A percentile compares a stretch with the other conserved stretches of the same genome.
These are phyloP conservation scores for Argyra leucocephala DNA, from an alignment of 2,888 invertebrate genomes.

Conservation along the genomic window DNA sequence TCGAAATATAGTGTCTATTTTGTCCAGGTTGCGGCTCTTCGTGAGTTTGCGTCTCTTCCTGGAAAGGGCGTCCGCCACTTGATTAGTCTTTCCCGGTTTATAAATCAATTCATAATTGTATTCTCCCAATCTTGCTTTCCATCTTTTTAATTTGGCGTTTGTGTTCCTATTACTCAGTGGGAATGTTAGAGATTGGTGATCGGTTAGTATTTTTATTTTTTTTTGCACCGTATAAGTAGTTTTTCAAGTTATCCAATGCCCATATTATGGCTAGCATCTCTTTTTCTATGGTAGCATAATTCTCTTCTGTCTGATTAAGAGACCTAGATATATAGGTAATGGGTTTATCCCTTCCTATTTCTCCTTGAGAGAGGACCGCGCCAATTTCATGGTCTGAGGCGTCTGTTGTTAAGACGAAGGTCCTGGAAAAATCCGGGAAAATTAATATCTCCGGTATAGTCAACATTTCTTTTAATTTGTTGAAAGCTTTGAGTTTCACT, in stretches of 20 bases:
- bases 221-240: slow-evolving; percentile 21
- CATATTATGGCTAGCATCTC: too few species aligned
- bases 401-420: slow-evolving; percentile 15
- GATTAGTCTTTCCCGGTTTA: slow-evolving; percentile 11
- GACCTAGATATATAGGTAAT: too few species aligned
- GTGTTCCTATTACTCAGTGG: slow-evolving; percentile 14
- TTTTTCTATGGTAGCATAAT: too few species aligned
- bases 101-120: background rate
- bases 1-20: slow-evolving; percentile 11
- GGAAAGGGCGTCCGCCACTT: slow-evolving; percentile 19
- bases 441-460: slow-evolving; percentile 13
- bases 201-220: slow-evolving; percentile 21
- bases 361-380: too few species aligned
- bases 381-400: slow-evolving; percentile 17
- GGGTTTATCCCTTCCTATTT: too few species aligned
- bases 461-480: slow-evolving; percentile 16
- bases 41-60: slow-evolving; percentile 4
- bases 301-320: too few species aligned
- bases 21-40: slow-evolving; percentile 20
- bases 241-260: too few species aligned
- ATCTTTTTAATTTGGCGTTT: slow-evolving; percentile 22
- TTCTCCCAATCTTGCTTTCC: slow-evolving; percentile 15
- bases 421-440: slow-evolving; percentile 14
- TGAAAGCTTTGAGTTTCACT: slow-evolving; percentile 14
- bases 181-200: slow-evolving; percentile 22